Evolutionary conservation across 2,113 vertebrate genomes (phyloP).

Genomic region (Spilogale gracilis): DNA sequence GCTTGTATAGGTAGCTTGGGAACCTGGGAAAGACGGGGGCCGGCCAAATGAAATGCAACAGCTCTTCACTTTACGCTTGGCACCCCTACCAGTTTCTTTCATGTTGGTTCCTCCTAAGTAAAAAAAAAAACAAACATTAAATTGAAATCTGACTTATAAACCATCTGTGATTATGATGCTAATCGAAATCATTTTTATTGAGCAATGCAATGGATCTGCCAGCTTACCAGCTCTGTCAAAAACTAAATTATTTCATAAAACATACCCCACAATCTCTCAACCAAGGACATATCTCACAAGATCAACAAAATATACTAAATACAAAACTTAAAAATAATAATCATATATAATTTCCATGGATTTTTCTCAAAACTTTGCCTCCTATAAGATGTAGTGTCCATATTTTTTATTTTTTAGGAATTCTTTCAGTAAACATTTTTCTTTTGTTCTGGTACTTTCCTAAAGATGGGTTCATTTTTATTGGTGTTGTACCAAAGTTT

Average conservation of each 20-base stretch:
- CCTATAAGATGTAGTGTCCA: background rate
- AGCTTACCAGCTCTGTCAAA: background rate
- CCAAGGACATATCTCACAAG: background rate
- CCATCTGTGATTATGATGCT: background rate
- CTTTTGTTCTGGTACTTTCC: background rate
- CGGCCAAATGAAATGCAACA: background rate
- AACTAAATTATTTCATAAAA: constrained; percentile 26
- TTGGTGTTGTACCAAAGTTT: background rate
- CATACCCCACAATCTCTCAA: background rate
- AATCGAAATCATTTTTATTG: background rate
- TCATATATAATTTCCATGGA: background rate
- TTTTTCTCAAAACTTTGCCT: background rate
- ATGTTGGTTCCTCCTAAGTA: background rate
- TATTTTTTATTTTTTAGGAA: background rate
- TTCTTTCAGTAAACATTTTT: background rate
- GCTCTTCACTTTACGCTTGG: background rate
- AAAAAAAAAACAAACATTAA: background rate
- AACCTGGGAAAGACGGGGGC: background rate
- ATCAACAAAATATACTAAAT: background rate
- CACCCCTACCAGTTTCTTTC: background rate
- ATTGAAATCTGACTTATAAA: constrained; percentile 11
- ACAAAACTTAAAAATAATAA: background rate
- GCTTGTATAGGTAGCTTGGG: background rate
- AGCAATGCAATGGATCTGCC: background rate
- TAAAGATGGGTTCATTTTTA: background rate